Base-by-base conservation (phyloP, 2,113 vertebrate genomes). In the Amphiprion percula region DNA sequence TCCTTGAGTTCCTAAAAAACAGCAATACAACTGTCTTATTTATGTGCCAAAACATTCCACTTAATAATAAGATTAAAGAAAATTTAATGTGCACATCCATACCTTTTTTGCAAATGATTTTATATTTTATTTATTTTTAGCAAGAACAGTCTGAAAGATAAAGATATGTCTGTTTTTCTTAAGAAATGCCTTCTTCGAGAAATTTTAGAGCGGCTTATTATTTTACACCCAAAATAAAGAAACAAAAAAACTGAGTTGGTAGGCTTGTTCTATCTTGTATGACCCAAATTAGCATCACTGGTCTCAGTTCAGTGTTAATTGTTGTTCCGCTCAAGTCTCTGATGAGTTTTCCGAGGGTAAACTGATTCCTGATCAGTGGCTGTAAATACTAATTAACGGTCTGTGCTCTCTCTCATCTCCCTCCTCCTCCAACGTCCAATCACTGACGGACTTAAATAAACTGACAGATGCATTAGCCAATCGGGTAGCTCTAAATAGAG, bases 181-280 rank as follows among this genome's bases (percentile, higher is more conserved):
- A 6, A 33, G 41, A 11, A 44, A 44, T 44, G 15, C 4, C 11
- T 44, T 44, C 4, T 15, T 44, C 4, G 15, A 15, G 12, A 44
- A 44, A 44, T 12, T 44, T 44, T 15, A 44, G 41, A 44, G 11
- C 3, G 14, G 3, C 41, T 14, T 14, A 44, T 44, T 0, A 85
- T 77, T 67, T 59, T 55, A 79, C 71, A 84, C 77, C 59, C 70
- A 83, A 88, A 87, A 88, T 87, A 82, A 88, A 89, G 3, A 14
- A 44, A 15, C 3, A 15, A 14, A 15, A 44, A 12, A 4, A 6
- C 28, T 30, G 15, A 44, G 11, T 44, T 44, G 41, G 1, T 44
- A 2, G 30, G 7, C 21, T 26, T 58, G 1, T 10, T 47, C 8
- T 37, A 10, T 67, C 0, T 9, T 30, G 26, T 10, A 17, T 4